These are phyloP conservation scores for Equus quagga DNA, from an alignment of 2,113 vertebrate species.

Conservation along the genomic window DNA sequence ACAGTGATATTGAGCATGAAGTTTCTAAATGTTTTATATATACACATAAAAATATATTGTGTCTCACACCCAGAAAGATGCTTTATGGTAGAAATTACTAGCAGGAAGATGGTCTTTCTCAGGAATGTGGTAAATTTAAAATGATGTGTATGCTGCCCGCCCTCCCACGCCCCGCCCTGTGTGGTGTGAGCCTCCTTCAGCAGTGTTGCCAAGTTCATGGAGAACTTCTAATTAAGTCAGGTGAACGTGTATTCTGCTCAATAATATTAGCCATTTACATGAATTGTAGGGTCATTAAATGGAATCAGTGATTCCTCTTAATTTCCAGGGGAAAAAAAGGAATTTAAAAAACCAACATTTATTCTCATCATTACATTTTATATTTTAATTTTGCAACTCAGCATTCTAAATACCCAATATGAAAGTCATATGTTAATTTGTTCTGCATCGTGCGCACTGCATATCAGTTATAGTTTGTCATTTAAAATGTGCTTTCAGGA, in stretches of 20 bases:
- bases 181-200: background rate
- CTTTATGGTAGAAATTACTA: slow-evolving; percentile 27
- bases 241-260: slow-evolving; percentile 36
- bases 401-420: slow-evolving; percentile 16
- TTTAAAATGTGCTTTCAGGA: slow-evolving; percentile 66
- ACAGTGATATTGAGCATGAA: background rate
- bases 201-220: background rate
- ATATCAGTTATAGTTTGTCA: slow-evolving; percentile 17
- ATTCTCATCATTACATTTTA: slow-evolving; percentile 64
- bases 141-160: background rate
- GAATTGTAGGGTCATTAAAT: slow-evolving; percentile 40
- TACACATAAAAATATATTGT: slow-evolving; percentile 27
- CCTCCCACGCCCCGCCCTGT: background rate
- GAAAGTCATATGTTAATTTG: slow-evolving; percentile 46
- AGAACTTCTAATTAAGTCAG: slow-evolving; percentile 35
- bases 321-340: slow-evolving; percentile 49
- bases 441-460: slow-evolving; percentile 31
- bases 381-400: slow-evolving; percentile 50
- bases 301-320: slow-evolving; percentile 60
- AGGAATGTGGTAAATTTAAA: slow-evolving; percentile 62
- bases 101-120: slow-evolving; percentile 63
- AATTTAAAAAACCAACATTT: slow-evolving; percentile 62
- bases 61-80: slow-evolving; percentile 29
- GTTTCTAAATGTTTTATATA: slow-evolving; percentile 59
- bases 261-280: background rate